Evolutionary conservation across 2,888 invertebrate genomes (phyloP).

Genomic region (Tenthredo distinguenda): DNA sequence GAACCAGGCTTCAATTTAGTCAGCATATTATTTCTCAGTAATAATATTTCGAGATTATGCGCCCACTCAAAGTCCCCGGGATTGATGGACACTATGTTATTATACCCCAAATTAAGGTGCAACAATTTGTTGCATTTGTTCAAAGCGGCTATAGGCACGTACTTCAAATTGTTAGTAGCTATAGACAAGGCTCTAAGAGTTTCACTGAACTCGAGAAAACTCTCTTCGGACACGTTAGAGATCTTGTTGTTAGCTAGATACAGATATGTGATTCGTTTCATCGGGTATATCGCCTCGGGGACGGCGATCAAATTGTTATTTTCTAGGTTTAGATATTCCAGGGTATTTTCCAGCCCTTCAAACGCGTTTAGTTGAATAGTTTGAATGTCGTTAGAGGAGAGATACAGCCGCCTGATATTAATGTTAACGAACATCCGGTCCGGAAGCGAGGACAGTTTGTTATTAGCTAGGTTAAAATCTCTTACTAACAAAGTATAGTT

Average conservation of each 20-base stretch:
- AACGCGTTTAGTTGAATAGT: constrained; percentile 87
- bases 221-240: constrained; percentile 82
- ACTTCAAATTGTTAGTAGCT: constrained; percentile 89
- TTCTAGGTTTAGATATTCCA: constrained; percentile 92
- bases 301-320: constrained; percentile 87
- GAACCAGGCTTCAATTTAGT: constrained; percentile 79
- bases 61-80: constrained; percentile 92
- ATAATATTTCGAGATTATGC: constrained; percentile 87
- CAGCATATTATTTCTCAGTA: constrained; percentile 91
- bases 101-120: constrained; percentile 94
- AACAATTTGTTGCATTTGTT: constrained; percentile 87
- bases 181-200: constrained; percentile 89
- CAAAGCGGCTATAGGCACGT: constrained; percentile 86
- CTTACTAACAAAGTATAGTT: constrained; percentile 87
- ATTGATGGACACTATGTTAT: constrained; percentile 88
- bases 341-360: constrained; percentile 84
- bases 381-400: constrained; percentile 88
- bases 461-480: constrained; percentile 90
- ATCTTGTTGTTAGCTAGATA: constrained; percentile 91
- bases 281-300: constrained; percentile 85
- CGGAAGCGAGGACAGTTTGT: constrained; percentile 85
- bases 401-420: constrained; percentile 87
- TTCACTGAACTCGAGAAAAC: constrained; percentile 81
- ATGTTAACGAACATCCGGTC: constrained; percentile 85
- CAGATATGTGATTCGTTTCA: constrained; percentile 87